Conservation (phyloP, 2,888 invertebrate genomes). For the Cephalotes varians region DNA sequence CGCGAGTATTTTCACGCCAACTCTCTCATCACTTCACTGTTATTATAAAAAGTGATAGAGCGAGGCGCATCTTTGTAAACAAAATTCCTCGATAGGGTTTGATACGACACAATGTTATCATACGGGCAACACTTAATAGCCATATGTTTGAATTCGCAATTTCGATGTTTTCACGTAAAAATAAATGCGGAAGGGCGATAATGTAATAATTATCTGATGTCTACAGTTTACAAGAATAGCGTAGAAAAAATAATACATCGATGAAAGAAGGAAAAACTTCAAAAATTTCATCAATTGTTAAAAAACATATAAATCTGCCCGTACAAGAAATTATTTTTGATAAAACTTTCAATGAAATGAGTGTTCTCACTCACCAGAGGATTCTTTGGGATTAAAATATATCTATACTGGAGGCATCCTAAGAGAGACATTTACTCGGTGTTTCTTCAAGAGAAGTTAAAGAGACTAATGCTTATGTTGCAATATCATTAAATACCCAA, state of each 20-base stretch:
- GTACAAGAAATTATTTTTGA: background rate
- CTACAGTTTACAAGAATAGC: slow-evolving; percentile 6
- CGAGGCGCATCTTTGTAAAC: background rate
- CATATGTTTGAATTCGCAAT: slow-evolving; percentile 77
- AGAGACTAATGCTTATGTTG: background rate
- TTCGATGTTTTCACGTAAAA: slow-evolving; percentile 71
- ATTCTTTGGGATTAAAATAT: slow-evolving; percentile 10
- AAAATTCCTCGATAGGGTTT: slow-evolving; percentile 48
- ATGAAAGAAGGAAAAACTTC: background rate
- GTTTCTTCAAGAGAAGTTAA: background rate
- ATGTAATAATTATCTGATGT: slow-evolving; percentile 78
- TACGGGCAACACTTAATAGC: slow-evolving; percentile 66
- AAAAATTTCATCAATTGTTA: background rate
- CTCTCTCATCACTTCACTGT: background rate
- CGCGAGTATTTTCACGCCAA: background rate
- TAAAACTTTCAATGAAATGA: background rate
- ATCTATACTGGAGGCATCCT: slow-evolving; percentile 16
- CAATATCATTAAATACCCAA: background rate
- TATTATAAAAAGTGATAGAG: background rate
- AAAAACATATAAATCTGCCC: background rate
- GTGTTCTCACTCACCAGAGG: background rate
- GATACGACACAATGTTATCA: slow-evolving; percentile 58
- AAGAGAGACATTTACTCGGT: slow-evolving; percentile 10
- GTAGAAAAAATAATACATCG: background rate
- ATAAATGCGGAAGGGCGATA: slow-evolving; percentile 63